Conservation (phyloP, 1,140 invertebrate genomes). For the Andricus grossulariae region DNA sequence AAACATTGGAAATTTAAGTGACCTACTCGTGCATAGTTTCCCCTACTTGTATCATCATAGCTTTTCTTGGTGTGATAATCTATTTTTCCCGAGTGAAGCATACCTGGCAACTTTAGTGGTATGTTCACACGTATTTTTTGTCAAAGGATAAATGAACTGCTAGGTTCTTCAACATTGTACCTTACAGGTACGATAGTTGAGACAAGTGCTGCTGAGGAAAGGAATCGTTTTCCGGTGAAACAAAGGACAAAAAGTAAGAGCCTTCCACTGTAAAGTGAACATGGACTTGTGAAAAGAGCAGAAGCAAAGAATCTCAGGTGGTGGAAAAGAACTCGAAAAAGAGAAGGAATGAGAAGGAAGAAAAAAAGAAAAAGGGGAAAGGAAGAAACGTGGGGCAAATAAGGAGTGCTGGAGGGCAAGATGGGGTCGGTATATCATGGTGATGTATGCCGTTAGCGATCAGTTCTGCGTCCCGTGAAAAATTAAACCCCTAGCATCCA, state of each 20-base stretch:
- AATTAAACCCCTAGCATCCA: constrained; percentile 37
- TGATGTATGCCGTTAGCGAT: constrained; percentile 36
- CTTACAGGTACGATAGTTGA: background rate
- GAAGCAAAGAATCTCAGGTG: constrained; percentile 1
- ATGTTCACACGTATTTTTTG: too few species aligned
- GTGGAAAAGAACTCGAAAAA: constrained; percentile 8
- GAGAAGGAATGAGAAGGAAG: constrained; percentile 17
- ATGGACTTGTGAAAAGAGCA: constrained; percentile 21
- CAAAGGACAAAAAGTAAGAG: background rate
- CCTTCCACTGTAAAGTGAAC: constrained; percentile 22
- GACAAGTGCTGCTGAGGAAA: background rate
- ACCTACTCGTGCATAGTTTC: too few species aligned
- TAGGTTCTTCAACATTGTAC: too few species aligned
- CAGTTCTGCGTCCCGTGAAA: constrained; percentile 35
- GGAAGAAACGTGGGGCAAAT: constrained; percentile 1
- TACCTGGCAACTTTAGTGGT: too few species aligned
- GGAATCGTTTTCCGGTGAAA: background rate
- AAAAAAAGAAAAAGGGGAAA: constrained; percentile 21
- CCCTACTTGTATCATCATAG: too few species aligned
- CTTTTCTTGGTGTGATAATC: too few species aligned
- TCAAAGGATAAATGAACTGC: too few species aligned
- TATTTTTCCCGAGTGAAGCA: too few species aligned
- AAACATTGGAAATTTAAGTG: too few species aligned
- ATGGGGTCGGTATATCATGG: constrained; percentile 40
- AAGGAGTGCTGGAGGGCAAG: constrained; percentile 31